Evolutionary conservation across 2,797 vertebrate species (phyloP), one percentile per base, ranked within the genome.

Genomic region (Acanthurus tractus): DNA sequence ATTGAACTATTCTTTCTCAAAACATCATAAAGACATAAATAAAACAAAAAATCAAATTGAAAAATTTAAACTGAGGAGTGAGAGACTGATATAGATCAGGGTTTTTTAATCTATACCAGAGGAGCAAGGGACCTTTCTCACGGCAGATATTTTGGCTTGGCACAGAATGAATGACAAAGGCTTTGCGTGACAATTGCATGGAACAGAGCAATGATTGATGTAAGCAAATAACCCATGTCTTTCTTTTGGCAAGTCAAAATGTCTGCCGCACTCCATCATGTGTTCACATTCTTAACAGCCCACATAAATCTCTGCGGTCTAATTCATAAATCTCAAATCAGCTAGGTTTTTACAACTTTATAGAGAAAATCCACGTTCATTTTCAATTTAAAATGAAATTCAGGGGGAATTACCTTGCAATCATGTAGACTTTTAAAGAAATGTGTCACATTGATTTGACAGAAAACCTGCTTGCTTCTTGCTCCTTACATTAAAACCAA

Each of bases 361-460:
- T 48, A 18, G n/a, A 18, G 46, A 8, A 48, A 48, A 18, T 18
- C 18, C 4, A 6, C 13, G 23, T 10, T 23, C 13, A 6, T 53
- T 25, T 53, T 25, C 12, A 3, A 25, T 53, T 50, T 53, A 1
- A 25, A 50, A 18, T 50, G 18, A 50, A 50, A 17, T 6, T 46
- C 17, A 6, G 15, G 4, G 4, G 4, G 15, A 5, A 1, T 45
- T 17, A 46, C 13, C 45, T 46, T 15, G 8, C 45, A 46, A 46
- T 46, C 45, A 8, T 46, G 45, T 17, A 50, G 49, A 50, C 22
- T 20, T 52, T 12, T 36, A 52, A 36, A 20, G 20, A 42, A n/a
- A 0, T 50, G 0, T 25, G 59, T 15, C 3, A 0, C 14, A 14
- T 7, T 29, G 1, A 9, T 11, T 10, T 23, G 23, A 42, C 0